A percentile compares a stretch with the other conserved stretches of the same genome.
These are phyloP conservation scores for Parazoanthus atlanticus DNA, from an alignment of 92 coral and sea anemone genomes.

Conservation along the genomic window DNA sequence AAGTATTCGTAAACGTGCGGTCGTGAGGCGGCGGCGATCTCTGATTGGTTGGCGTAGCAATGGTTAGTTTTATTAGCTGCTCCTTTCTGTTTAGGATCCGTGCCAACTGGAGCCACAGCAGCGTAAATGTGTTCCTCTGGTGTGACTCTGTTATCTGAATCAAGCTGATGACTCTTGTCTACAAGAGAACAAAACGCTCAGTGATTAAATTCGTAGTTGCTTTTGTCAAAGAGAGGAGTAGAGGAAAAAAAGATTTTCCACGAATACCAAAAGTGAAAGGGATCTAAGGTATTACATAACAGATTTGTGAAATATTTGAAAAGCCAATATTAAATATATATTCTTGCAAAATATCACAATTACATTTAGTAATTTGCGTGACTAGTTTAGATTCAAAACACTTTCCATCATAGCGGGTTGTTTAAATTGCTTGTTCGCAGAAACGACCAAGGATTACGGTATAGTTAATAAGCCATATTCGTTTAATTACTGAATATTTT, in stretches of 20 bases:
- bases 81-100: not conserved
- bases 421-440: too few species aligned
- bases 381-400: too few species aligned
- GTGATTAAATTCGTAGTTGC: not conserved
- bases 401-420: too few species aligned
- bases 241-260: not conserved
- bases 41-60: conserved; percentile 36
- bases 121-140: conserved; percentile 43
- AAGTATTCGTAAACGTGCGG: conserved; percentile 31
- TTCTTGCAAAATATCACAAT: too few species aligned
- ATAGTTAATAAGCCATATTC: too few species aligned
- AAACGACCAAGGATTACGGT: too few species aligned
- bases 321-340: too few species aligned
- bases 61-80: not conserved
- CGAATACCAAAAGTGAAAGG: too few species aligned
- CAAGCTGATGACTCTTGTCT: conserved; percentile 35
- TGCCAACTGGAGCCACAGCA: conserved; percentile 14
- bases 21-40: conserved; percentile 38
- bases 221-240: not conserved
- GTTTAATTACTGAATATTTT: too few species aligned
- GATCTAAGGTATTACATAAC: too few species aligned
- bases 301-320: too few species aligned
- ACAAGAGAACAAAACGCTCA: conserved; percentile 2
- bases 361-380: too few species aligned
- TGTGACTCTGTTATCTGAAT: not conserved